Percentiles rank a stretch among this genome's conserved stretches.
Evolutionary conservation across 2,888 invertebrate genomes (phyloP).

Genomic region (Plagodis pulveraria): DNA sequence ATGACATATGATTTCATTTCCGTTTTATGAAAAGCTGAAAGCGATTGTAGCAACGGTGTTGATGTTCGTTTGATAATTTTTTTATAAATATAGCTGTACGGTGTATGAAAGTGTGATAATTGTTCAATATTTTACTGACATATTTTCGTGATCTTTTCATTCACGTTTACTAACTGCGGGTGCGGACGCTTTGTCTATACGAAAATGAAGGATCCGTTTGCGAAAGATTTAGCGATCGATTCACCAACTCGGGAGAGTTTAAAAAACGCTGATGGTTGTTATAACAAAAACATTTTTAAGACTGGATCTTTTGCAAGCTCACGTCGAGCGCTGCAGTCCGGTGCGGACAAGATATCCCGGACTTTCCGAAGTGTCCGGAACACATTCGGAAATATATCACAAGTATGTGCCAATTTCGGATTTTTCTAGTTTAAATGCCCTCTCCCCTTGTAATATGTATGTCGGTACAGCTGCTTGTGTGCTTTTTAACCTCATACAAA

Average conservation of each 20-base stretch:
- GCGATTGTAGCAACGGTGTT: too few relatives aligned
- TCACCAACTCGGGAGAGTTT: slow-evolving; percentile 73
- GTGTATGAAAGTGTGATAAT: slow-evolving; percentile 50
- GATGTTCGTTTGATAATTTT: too few relatives aligned
- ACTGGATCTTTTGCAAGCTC: slow-evolving; percentile 85
- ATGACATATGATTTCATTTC: slow-evolving; percentile 3
- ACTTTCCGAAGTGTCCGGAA: slow-evolving; percentile 87
- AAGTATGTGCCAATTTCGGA: slow-evolving; percentile 69
- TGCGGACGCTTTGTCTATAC: not conserved
- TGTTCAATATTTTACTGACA: slow-evolving; percentile 5
- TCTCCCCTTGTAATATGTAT: too few relatives aligned
- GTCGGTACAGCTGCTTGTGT: too few relatives aligned
- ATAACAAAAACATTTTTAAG: slow-evolving; percentile 74
- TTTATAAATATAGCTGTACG: slow-evolving; percentile 5
- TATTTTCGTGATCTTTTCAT: slow-evolving; percentile 17
- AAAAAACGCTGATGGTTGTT: slow-evolving; percentile 75
- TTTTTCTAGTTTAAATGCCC: too few relatives aligned
- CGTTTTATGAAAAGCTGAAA: slow-evolving; percentile 41
- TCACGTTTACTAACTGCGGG: not conserved
- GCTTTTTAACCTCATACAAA: too few relatives aligned
- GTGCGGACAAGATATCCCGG: slow-evolving; percentile 88
- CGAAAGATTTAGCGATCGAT: slow-evolving; percentile 72
- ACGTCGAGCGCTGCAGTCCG: slow-evolving; percentile 86
- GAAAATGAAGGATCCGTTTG: slow-evolving; percentile 77
- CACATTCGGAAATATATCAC: slow-evolving; percentile 87